Base-by-base conservation (phyloP, 2,797 vertebrate species). In the Halcyon chelicuti region DNA sequence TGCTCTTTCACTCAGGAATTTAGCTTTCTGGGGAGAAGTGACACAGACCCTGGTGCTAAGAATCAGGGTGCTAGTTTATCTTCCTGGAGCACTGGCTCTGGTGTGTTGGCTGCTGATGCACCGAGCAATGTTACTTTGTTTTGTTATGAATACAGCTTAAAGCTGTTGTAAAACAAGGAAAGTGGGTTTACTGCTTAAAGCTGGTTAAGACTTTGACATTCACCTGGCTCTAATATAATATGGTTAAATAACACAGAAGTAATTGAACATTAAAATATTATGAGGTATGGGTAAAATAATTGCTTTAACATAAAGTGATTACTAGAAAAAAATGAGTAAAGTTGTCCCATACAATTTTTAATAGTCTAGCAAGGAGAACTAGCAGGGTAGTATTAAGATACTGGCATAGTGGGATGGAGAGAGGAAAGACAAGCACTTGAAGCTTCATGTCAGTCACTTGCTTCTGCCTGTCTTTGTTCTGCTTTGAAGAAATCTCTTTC, bases 361-460 rank as follows among this genome's bases (percentile, higher is more conserved):
- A 7, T 60, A 74, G 25, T 47, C 80, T 67, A 29, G 14, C 40
- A 25, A 5, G 29, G 15, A 58, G 31, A 90, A 52, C 77, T 16
- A 22, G 33, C 23, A 37, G 31, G 19, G 4, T 54, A 49, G 49
- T 88, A 44, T 20, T 51, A 70, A 52, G 23, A 15, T n/a, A 31
- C 18, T 0, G 0, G 10, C 52, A 12, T 5, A 49, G 14, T 31
- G 42, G 26, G 14, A 28, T 52, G 25, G n/a, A 40, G 21, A 80
- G 74, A 47, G 22, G 22, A 63, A 58, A 75, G 68, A 35, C 3
- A 7, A 73, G 21, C 25, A 10, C 57, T 66, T 63, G 47, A 63
- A 63, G 14, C 15, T 71, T 29, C 3, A 3, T 42, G 23, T 77
- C 23, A 37, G 16, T 63, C 14, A 1, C 47, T 77, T 77, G 33